phyloP scores from a whole-genome alignment of 2,113 vertebrate genomes.

The Rattus norvegicus region DNA sequence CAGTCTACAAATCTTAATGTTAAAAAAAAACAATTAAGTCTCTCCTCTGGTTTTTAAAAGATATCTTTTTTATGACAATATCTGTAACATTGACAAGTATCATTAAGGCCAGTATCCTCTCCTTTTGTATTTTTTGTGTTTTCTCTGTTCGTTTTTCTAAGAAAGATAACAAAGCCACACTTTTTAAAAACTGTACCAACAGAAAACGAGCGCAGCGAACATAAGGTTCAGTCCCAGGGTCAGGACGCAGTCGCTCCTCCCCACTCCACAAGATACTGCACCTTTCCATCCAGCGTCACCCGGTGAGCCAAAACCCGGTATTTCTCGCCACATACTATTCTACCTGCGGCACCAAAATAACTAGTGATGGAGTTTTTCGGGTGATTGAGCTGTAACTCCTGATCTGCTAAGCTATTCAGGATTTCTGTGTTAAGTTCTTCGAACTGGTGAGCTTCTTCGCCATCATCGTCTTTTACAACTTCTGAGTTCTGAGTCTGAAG shows the following conservation, averaged over 20 bases:
- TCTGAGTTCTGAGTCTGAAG: constrained; percentile 94
- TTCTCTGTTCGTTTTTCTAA: constrained; percentile 78
- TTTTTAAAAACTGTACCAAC: constrained; percentile 84
- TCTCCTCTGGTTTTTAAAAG: constrained; percentile 88
- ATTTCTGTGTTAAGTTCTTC: constrained; percentile 95
- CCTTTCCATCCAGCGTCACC: constrained; percentile 97
- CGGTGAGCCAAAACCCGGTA: constrained; percentile 96
- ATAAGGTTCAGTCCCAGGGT: constrained; percentile 87
- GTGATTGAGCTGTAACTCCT: constrained; percentile 95
- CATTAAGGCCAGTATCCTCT: constrained; percentile 87
- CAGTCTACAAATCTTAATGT: constrained; percentile 87
- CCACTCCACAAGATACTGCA: constrained; percentile 99
- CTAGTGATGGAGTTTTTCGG: constrained; percentile 98
- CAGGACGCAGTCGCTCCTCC: constrained; percentile 98
- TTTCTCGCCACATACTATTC: constrained; percentile 98
- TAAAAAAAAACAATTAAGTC: constrained; percentile 86
- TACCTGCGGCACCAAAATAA: constrained; percentile 98
- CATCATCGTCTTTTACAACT: constrained; percentile 90
- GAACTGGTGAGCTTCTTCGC: constrained; percentile 89
- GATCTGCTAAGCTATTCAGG: constrained; percentile 94
- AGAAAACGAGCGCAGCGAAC: constrained; percentile 87
- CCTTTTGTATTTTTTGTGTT: constrained; percentile 73
- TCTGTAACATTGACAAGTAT: constrained; percentile 85
- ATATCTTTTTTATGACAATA: constrained; percentile 87
- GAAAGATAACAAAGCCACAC: constrained; percentile 83